phyloP scores from a whole-genome alignment of 2,797 vertebrate species.

The Peromyscus attwateri region DNA sequence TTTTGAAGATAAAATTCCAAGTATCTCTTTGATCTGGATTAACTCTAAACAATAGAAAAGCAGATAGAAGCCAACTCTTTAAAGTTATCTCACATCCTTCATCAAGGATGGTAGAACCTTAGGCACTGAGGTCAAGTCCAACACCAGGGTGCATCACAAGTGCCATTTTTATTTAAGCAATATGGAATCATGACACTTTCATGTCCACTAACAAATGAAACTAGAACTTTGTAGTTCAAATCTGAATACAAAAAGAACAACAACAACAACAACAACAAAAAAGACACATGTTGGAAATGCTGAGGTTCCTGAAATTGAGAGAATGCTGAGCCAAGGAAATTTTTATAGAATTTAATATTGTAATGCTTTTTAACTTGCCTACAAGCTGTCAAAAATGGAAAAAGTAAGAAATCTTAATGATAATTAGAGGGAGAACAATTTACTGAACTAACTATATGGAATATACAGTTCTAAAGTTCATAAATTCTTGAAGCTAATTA shows the following conservation, averaged over 20 bases:
- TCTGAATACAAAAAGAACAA: not conserved
- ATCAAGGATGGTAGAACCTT: not conserved
- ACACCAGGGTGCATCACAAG: not conserved
- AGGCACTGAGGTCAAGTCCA: not conserved
- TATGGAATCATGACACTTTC: not conserved
- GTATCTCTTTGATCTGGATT: slow-evolving; percentile 24
- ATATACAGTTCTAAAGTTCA: not conserved
- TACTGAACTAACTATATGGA: not conserved
- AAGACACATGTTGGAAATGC: not conserved
- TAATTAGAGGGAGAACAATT: slow-evolving; percentile 13
- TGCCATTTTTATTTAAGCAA: not conserved
- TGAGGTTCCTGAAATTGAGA: slow-evolving; percentile 16
- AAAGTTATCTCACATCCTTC: slow-evolving; percentile 15
- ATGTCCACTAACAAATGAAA: not conserved
- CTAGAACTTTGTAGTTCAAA: not conserved
- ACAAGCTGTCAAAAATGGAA: not conserved
- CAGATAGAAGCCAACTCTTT: not conserved
- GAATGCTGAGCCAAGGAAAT: not conserved
- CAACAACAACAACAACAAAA: not conserved
- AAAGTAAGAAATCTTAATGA: not conserved
- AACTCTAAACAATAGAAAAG: not conserved
- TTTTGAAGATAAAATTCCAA: slow-evolving; percentile 35
- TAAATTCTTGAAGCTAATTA: slow-evolving; percentile 15
- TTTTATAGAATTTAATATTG: not conserved
- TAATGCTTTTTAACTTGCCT: slow-evolving; percentile 6